Conservation (phyloP, 2,113 vertebrate genomes). For the Felis catus region DNA sequence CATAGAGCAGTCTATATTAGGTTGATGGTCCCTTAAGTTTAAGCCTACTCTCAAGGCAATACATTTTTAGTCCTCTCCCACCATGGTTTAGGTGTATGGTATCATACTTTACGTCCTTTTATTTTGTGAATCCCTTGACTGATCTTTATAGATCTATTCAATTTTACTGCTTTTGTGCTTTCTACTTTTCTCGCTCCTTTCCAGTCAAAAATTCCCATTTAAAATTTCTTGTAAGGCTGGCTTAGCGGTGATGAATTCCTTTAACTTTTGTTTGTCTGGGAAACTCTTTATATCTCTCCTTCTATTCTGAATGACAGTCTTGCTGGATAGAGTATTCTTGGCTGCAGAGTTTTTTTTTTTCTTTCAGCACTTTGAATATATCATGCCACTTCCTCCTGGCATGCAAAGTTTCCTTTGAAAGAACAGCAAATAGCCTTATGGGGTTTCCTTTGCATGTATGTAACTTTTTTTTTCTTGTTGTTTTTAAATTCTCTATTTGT, state of each 20-base stretch:
- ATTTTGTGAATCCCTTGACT: neutral
- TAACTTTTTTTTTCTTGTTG: neutral
- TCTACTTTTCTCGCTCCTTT: neutral
- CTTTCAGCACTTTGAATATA: neutral
- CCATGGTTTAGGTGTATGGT: neutral
- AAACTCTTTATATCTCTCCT: neutral
- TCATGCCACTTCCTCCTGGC: neutral
- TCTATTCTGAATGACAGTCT: neutral
- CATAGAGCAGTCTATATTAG: neutral
- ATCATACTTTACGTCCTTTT: neutral
- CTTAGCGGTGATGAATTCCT: neutral
- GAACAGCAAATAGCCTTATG: neutral
- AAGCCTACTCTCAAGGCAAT: neutral
- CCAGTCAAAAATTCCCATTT: neutral
- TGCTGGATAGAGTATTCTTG: neutral
- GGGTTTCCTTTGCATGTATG: neutral
- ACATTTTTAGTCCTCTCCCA: neutral
- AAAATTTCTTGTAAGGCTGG: neutral
- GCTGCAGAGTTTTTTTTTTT: neutral
- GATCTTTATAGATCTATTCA: neutral
- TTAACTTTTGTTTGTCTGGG: neutral
- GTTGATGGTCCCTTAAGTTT: neutral
- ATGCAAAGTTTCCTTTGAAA: neutral
- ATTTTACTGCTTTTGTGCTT: no score
- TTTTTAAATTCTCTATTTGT: neutral